Base-by-base conservation (phyloP, 2,888 invertebrate genomes). In the Halictus ligatus region DNA sequence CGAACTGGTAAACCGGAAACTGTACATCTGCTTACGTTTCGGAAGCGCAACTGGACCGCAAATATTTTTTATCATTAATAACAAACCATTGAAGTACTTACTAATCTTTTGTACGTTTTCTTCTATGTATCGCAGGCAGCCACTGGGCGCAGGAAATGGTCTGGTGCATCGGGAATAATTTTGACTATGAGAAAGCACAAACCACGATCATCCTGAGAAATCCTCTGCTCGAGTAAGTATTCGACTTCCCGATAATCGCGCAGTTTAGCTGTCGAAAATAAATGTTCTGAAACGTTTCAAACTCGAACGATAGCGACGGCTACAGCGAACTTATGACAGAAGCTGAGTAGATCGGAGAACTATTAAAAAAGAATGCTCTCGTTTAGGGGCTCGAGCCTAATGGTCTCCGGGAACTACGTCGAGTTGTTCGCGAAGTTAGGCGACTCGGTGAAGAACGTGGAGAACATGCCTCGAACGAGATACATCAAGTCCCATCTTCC, bases 111-210 rank as follows among this genome's bases (percentile, higher is more conserved):
- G 48, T 40, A 35, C 35, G 35, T 5, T 35, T 5, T 35, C 4
- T 35, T 35, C 50, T 8, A 10, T 18, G 13, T 50, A 48, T 75
- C 21, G 7, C 87, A 98, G 98, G 98, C 21, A 98, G 98, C 40
- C 99, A 99, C 0, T 99, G 99, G 99, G 97, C 98, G 0, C 98
- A 98, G 93, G 99, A 99, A 96, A 98, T 99, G 97, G 97, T 98
- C 3, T 99, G 98, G 98, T 96, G 98, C n/a, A 96, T 99, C 83
- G 97, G 97, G 6, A 97, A 98, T 91, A 96, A 97, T 91, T 95
- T 98, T 88, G 97, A 99, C 94, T 98, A 97, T 92, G 97, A 97
- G 92, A 96, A 96, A 40, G 98, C 98, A 0, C 97, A 97, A 92
- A 84, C 91, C 8, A 82, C 96, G 96, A 88, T 97, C 96, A 96